phyloP scores from a whole-genome alignment of 2,888 invertebrate genomes.

The Drosophila tripunctata region DNA sequence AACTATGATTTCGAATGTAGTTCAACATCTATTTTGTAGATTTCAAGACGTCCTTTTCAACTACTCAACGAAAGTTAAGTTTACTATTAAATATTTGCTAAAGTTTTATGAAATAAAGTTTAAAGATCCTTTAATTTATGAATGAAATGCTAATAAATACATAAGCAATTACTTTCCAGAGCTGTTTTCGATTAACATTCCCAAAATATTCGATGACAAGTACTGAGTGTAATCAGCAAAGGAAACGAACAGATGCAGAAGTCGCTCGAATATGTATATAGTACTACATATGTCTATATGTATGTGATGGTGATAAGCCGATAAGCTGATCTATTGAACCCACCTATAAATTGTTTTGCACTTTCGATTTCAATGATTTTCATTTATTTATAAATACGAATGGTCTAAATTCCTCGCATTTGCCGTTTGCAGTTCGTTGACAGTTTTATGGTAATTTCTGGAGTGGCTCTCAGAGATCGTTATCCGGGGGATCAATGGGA shows the following conservation, averaged over 20 bases:
- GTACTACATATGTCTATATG: neutral
- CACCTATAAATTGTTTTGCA: constrained; percentile 7
- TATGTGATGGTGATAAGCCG: constrained; percentile 7
- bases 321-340: constrained; percentile 1
- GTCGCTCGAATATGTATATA: neutral
- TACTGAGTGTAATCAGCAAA: neutral
- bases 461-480: constrained; percentile 42
- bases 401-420: constrained; percentile 14
- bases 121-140: too few relatives aligned
- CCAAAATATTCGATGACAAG: constrained; percentile 85
- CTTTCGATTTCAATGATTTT: neutral
- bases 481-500: constrained; percentile 32
- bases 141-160: neutral
- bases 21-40: too few relatives aligned
- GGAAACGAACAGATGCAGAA: constrained; percentile 12
- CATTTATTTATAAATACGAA: constrained; percentile 7
- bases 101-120: too few relatives aligned
- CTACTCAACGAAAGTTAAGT: too few relatives aligned
- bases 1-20: too few relatives aligned
- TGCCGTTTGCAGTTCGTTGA: constrained; percentile 7
- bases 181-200: too few relatives aligned
- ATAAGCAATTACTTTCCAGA: too few relatives aligned
- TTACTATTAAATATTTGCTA: too few relatives aligned
- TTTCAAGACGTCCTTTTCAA: too few relatives aligned
- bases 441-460: constrained; percentile 52